phyloP scores from a whole-genome alignment of 2,797 vertebrate genomes.

The Graptemys geographica region DNA sequence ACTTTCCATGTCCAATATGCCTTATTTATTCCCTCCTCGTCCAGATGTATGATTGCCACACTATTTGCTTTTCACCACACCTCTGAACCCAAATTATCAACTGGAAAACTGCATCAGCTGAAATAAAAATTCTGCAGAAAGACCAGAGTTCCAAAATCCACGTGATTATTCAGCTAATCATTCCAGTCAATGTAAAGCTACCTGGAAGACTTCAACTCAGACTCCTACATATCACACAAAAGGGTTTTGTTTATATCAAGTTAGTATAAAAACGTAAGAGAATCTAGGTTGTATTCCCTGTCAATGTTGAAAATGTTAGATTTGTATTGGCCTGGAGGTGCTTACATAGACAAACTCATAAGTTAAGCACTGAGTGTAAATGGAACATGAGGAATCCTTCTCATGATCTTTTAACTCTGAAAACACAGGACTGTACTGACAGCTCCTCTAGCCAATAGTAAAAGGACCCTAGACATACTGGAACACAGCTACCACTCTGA shows the following conservation, averaged over 20 bases:
- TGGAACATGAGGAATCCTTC: constrained; percentile 12
- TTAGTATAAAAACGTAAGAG: constrained; percentile 7
- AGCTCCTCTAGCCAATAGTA: neutral
- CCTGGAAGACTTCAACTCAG: constrained; percentile 4
- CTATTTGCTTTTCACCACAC: neutral
- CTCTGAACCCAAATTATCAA: neutral
- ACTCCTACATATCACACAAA: neutral
- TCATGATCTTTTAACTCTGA: neutral
- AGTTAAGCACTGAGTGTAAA: neutral
- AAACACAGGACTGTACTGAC: neutral
- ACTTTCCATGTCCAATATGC: neutral
- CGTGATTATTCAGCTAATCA: neutral
- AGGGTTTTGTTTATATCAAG: neutral
- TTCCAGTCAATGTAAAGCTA: neutral
- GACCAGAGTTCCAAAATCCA: constrained; percentile 6
- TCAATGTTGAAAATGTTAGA: neutral
- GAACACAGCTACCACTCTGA: neutral
- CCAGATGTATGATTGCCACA: neutral
- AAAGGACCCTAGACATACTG: neutral
- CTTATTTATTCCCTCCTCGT: neutral
- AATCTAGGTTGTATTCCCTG: constrained; percentile 30
- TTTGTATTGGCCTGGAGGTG: constrained; percentile 3
- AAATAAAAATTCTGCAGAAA: neutral
- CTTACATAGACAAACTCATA: neutral
- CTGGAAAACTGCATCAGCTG: neutral